These are phyloP conservation scores for Cottus gobio DNA, from an alignment of 2,113 vertebrate species.

Conservation along the genomic window DNA sequence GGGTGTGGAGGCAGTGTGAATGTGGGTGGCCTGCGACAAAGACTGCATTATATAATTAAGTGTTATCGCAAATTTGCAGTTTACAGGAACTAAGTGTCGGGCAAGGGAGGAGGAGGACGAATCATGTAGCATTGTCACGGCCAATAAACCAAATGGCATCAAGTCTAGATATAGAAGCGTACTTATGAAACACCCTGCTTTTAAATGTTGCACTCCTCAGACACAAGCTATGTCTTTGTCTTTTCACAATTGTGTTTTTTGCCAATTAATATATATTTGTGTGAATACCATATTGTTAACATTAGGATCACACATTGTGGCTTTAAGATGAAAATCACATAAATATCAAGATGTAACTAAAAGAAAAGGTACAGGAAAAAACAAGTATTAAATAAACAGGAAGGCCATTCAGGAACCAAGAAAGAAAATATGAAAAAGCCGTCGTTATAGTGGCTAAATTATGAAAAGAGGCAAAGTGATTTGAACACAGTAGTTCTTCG, in stretches of 20 bases:
- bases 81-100: constrained; percentile 54
- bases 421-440: neutral
- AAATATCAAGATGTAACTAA: neutral
- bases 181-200: constrained; percentile 39
- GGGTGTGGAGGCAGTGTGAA: constrained; percentile 66
- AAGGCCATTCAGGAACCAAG: neutral
- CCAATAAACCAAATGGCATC: constrained; percentile 56
- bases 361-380: neutral
- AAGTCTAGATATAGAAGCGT: constrained; percentile 41
- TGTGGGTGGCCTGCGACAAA: constrained; percentile 68
- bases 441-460: neutral
- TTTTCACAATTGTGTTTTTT: neutral
- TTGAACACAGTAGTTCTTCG: neutral
- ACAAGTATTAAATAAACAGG: neutral
- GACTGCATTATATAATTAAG: constrained; percentile 66
- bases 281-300: no score
- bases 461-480: neutral
- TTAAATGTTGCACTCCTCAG: constrained; percentile 1
- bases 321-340: neutral
- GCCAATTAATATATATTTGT: neutral
- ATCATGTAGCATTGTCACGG: constrained; percentile 41
- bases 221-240: neutral
- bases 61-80: constrained; percentile 62
- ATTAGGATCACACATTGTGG: neutral
- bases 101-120: constrained; percentile 40